Evolutionary conservation across 2,113 vertebrate species (phyloP), one percentile per base, ranked within the genome.

Genomic region (Oreochromis niloticus): DNA sequence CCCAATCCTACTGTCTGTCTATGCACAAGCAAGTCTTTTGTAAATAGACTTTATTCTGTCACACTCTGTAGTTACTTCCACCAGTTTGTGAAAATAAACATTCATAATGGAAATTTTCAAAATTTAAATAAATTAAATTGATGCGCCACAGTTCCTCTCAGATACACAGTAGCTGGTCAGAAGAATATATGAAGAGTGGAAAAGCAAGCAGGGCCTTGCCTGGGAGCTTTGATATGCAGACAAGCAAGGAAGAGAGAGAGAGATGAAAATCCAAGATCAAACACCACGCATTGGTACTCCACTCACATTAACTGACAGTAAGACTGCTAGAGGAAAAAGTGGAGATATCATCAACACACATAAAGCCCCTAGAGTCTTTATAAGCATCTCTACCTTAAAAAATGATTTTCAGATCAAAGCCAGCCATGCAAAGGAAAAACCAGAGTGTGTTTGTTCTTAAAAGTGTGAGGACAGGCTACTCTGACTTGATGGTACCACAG

Each of bases 211-310:
- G 57, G 41, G 10, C 17, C 61, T 46, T 6, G n/a, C 46, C 41
- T 34, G 13, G 48, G 6, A 56, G 80, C 82, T 82, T 90, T 89
- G 80, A 83, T 59, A 80, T 87, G 71, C 57, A 89, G 82, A 79
- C 82, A 17, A 86, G 71, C 50, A 30, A 82, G 55, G 22, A 83
- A 75, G 61, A 73, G 16, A 75, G 61, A 73, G 16, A 24, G 50
- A 80, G 84, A 87, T 81, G 43, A 81, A 82, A 84, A 85, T 83
- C 52, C 6, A 52, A 85, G 86, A 93, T 89, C 54, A 91, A 87
- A 90, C 54, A 66, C 7, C n/a, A 59, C 19, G 36, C 81, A 46
- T 9, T 16, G 57, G 22, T 56, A 4, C n/a, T 66, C 63, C 81
- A 36, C 43, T 81, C 55, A 81, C 27, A 63, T 56, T 63, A 66